phyloP scores from a whole-genome alignment of 2,797 vertebrate species.

The Aldrovandia affinis region DNA sequence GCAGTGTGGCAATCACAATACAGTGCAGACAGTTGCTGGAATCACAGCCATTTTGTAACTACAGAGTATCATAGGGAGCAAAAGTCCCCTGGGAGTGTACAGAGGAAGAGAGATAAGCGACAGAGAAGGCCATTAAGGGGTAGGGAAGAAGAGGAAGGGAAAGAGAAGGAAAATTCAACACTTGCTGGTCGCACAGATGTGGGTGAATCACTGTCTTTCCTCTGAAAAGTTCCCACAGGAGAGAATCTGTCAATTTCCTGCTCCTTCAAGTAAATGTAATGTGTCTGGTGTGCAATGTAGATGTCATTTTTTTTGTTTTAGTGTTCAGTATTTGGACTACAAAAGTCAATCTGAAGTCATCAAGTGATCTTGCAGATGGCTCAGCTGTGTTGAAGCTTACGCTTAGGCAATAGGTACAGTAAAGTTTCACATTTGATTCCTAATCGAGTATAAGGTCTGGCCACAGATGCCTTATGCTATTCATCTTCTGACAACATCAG shows the following conservation, averaged over 20 bases:
- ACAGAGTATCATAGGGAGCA: background rate
- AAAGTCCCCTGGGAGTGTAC: background rate
- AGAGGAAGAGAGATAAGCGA: background rate
- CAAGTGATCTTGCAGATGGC: too few species aligned
- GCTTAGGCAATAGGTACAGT: too few species aligned
- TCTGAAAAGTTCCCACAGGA: background rate
- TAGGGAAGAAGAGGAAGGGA: background rate
- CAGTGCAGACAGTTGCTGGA: background rate
- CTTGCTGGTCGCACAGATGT: background rate
- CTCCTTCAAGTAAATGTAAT: background rate
- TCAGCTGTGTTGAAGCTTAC: too few species aligned
- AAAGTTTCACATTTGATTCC: too few species aligned
- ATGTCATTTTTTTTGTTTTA: background rate
- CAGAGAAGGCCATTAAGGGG: background rate
- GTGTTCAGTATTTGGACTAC: background rate
- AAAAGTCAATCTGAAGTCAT: background rate
- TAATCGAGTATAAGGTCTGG: too few species aligned
- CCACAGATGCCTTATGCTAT: background rate
- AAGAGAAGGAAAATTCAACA: background rate
- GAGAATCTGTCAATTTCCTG: background rate
- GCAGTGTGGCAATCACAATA: background rate
- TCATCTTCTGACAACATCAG: too few species aligned
- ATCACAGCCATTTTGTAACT: conserved; percentile 22
- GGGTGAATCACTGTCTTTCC: background rate
- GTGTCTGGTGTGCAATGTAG: background rate